Conservation (phyloP, 2,113 vertebrate genomes). For the Lepisosteus oculatus region DNA sequence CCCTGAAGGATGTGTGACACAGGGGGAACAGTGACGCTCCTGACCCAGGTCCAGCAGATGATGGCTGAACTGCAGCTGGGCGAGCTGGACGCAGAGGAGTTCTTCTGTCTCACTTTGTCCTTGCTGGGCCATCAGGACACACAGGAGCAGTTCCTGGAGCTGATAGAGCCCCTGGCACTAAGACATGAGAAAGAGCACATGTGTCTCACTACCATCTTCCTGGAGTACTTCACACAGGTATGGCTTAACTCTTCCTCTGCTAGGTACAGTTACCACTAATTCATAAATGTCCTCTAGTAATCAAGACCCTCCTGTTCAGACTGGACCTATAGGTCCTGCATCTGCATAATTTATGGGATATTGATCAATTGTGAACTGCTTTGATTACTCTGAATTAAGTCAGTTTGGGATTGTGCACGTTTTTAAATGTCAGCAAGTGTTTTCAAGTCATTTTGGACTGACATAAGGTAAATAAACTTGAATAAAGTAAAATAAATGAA, state of each 20-base stretch:
- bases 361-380: too few species aligned
- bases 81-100: constrained; percentile 51
- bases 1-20: constrained; percentile 38
- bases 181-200: constrained; percentile 40
- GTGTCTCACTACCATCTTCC: constrained; percentile 45
- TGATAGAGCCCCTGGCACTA: constrained; percentile 46
- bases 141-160: constrained; percentile 35
- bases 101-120: constrained; percentile 54
- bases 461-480: too few species aligned
- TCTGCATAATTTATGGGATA: too few species aligned
- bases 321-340: too few species aligned
- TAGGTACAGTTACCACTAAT: too few species aligned
- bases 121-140: constrained; percentile 48
- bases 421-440: too few species aligned
- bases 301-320: too few species aligned
- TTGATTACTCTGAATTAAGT: too few species aligned
- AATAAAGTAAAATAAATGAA: too few species aligned
- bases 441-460: too few species aligned
- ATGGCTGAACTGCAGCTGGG: constrained; percentile 47
- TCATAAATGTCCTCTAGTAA: too few species aligned
- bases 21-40: neutral
- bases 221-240: constrained; percentile 52
- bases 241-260: constrained; percentile 3
- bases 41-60: constrained; percentile 30
- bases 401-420: too few species aligned